A percentile compares a stretch with the other conserved stretches of the same genome.
Evolutionary conservation across 2,113 vertebrate species (phyloP).

Genomic region (Himantopus leucocephalus): DNA sequence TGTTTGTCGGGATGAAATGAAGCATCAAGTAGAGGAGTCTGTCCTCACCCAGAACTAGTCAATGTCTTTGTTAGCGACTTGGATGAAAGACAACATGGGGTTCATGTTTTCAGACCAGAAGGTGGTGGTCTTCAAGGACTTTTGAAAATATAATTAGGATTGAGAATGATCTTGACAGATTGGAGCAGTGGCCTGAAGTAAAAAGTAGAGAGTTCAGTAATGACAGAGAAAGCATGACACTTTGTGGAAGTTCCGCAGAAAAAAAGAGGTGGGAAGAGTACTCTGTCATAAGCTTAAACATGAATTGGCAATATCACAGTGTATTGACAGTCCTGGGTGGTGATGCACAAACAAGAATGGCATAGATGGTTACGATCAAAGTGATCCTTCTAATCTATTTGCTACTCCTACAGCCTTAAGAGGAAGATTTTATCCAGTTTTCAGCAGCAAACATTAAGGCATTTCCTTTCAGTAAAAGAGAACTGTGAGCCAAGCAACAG

Average conservation of each 20-base stretch:
- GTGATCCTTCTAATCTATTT: not conserved
- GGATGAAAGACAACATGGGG: not conserved
- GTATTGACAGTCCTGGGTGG: accelerated
- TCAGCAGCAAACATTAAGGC: not conserved
- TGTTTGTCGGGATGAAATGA: not conserved
- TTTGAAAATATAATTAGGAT: not conserved
- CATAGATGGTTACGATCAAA: not conserved
- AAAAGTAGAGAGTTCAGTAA: not conserved
- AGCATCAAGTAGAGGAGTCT: not conserved
- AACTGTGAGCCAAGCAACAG: not conserved
- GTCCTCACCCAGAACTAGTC: not conserved
- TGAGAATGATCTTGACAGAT: not conserved
- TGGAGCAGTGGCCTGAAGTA: not conserved
- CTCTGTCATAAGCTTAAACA: not conserved
- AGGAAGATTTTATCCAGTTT: not conserved
- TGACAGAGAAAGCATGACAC: not conserved
- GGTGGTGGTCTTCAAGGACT: not conserved
- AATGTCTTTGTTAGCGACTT: not conserved
- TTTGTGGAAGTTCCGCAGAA: not conserved
- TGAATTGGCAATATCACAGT: not conserved
- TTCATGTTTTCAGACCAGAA: not conserved
- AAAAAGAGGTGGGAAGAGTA: not conserved
- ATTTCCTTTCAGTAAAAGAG: not conserved
- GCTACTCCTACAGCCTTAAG: not conserved
- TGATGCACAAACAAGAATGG: not conserved